These are phyloP conservation scores for Antechinus stuartii DNA, from an alignment of 2,113 vertebrate genomes.

Conservation along the genomic window DNA sequence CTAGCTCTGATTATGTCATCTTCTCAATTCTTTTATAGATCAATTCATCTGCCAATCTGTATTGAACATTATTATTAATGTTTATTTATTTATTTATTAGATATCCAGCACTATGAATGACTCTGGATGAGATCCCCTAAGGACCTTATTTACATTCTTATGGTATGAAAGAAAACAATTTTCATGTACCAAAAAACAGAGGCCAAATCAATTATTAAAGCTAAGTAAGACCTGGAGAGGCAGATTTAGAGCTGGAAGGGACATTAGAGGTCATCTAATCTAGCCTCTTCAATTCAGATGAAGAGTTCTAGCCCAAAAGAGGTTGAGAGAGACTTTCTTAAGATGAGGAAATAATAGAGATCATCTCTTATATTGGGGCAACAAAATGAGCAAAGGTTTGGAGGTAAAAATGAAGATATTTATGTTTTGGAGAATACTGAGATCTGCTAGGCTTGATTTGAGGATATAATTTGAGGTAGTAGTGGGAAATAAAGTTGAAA, in stretches of 20 bases:
- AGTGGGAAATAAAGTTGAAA: conserved; percentile 30
- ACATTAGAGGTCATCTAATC: conserved; percentile 19
- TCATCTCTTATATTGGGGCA: conserved; percentile 12
- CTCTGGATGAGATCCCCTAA: neutral
- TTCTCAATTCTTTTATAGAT: neutral
- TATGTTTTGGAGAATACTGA: conserved; percentile 9
- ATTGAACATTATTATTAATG: neutral
- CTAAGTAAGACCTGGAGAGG: neutral
- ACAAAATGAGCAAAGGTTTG: neutral
- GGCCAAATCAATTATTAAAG: neutral
- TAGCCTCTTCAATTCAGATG: neutral
- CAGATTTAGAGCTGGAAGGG: conserved; percentile 45
- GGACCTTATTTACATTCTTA: neutral
- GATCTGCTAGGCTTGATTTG: neutral
- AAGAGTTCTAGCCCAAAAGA: neutral
- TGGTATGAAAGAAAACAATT: neutral
- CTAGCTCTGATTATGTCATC: neutral
- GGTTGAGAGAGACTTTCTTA: conserved; percentile 24
- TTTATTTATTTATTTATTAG: neutral
- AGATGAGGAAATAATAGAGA: neutral
- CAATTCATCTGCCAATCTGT: neutral
- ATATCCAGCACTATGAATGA: neutral
- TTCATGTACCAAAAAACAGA: neutral
- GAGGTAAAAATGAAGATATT: neutral
- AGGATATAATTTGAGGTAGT: conserved; percentile 17